Base-by-base conservation (phyloP, 2,797 vertebrate species). In the Psittacula echo region DNA sequence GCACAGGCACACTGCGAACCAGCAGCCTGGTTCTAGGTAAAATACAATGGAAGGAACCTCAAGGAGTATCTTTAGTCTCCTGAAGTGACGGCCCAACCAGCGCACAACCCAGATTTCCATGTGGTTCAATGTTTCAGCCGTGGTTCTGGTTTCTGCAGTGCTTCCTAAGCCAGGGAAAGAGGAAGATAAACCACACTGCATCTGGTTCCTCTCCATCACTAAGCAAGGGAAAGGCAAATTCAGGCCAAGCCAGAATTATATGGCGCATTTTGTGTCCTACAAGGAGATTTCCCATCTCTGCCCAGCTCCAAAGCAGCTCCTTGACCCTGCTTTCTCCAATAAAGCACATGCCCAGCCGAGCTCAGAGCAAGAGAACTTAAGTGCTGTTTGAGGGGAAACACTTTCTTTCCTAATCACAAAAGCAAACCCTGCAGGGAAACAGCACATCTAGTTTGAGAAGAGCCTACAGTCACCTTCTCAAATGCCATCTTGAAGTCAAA, bases 381-480 rank as follows among this genome's bases (percentile, higher is more conserved):
- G n/a, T 11, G 56, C 42, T 75, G 27, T 6, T 3, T 39, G 2
- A 20, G 44, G 51, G 7, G 71, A 3, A 77, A 81, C 5, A 13
- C 11, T 23, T 19, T 15, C 42, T 20, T 44, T 7, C 18, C 21
- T 19, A 12, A 44, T 41, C 11, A 24, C 3, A 42, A 42, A 45
- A 42, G 30, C 34, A 70, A 70, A 53, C 5, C 24, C 42, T 19
- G 17, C 0, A 3, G 23, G 64, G 10, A 75, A 75, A 41, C 0
- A 32, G 27, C 19, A 74, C 64, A 61, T 44, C 10, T 22, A 30
- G 24, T 12, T 41, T 44, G 41, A 76, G 44, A 73, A 73, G 86
- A 53, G 13, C 61, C 61, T 29, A 20, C 34, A 21, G 0, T 44
- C n/a, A 51, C 48, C 7, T 2, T 5, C 21, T 54, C 4, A 1